Base-by-base conservation (phyloP, 2,888 invertebrate genomes). In the Temnothorax ravouxi region DNA sequence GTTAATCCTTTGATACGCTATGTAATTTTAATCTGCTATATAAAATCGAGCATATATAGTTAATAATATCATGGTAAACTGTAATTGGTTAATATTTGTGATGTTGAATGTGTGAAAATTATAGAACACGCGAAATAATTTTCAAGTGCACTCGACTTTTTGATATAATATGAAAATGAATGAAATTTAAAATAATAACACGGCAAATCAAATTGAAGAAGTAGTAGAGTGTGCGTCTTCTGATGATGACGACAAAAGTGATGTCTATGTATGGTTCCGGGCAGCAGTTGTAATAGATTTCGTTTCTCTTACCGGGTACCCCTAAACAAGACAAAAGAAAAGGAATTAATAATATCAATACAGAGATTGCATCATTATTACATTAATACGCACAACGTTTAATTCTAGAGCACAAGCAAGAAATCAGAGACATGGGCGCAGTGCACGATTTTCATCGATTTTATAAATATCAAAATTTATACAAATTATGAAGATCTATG, bases 121-220 rank as follows among this genome's bases (percentile, higher is more conserved):
- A 64, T 34, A 29, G 29, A 29, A 18, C 50, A 67, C 11, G n/a
- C 11, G 11, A 56, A 72, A 25, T n/a, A 18, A 75, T 29, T 47
- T 75, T 47, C n/a, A 44, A 62, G 3, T 38, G 13, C 2, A 18
- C 21, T 38, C 5, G 52, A 54, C n/a, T 52, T 54, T 34, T 67
- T 44, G 9, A 54, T 50, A 13, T n/a, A 54, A 67, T 41, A 67
- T 41, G 38, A 52, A 41, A 67, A n/a, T 29, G 29, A 29, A 3
- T 47, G n/a, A 52, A 11, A 67, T 67, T 54, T 67, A 29, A 29
- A 77, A 38, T 54, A 66, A 50, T 62, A n/a, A n/a, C 99, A 99
- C 90, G 99, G 99, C 95, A 99, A 95, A 99, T 99, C 95, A 99
- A 97, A 96, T 99, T 99, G 97, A 99, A 99, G 96, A 99, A 99